phyloP scores from a whole-genome alignment of 2,113 vertebrate genomes.

The Otus sunia region DNA sequence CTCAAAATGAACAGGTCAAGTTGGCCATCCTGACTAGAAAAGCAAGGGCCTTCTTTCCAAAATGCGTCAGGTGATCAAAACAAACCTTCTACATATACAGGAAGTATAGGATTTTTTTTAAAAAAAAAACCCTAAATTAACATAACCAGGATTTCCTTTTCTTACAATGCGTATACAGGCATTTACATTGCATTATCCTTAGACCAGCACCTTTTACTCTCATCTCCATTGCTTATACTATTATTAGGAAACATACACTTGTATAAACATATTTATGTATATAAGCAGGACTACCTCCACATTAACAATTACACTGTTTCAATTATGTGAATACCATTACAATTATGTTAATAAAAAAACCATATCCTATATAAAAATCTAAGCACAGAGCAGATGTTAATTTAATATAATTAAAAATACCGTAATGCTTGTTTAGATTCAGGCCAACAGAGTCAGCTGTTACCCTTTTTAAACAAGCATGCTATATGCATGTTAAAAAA shows the following conservation, averaged over 20 bases:
- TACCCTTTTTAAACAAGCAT: background rate
- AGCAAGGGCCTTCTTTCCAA: background rate
- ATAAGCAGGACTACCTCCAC: background rate
- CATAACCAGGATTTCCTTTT: background rate
- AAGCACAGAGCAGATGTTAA: background rate
- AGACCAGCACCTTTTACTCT: background rate
- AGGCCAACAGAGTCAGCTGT: background rate
- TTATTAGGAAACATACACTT: background rate
- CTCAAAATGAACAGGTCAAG: background rate
- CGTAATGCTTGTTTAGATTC: background rate
- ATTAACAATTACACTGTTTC: background rate
- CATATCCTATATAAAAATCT: background rate
- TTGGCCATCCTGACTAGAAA: background rate
- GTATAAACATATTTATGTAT: background rate
- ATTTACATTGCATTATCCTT: background rate
- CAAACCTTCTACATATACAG: background rate
- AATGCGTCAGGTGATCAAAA: background rate
- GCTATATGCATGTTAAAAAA: background rate
- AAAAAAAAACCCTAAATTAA: background rate
- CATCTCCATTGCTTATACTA: background rate
- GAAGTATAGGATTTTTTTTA: background rate
- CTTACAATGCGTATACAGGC: background rate
- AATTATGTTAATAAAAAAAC: background rate
- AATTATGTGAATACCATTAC: no score
- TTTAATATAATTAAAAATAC: background rate